Evolutionary conservation across 2,797 vertebrate species (phyloP).

Genomic region (Potorous gilbertii): DNA sequence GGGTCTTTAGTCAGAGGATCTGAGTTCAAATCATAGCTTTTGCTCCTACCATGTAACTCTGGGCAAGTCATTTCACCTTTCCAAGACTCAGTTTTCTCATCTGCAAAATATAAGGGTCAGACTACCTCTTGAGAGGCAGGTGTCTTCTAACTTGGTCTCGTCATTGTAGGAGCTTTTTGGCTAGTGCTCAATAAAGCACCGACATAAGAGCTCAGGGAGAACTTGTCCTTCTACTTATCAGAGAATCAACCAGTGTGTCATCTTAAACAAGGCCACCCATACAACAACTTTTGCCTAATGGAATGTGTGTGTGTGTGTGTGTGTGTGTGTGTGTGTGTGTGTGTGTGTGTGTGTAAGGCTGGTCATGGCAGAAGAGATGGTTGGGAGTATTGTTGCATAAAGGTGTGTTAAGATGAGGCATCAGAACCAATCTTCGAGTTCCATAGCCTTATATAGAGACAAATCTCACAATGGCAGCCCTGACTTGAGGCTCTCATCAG

Average conservation of each 20-base stretch:
- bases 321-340: too few species aligned
- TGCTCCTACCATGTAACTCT: neutral
- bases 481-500: neutral
- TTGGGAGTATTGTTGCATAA: neutral
- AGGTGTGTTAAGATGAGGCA: neutral
- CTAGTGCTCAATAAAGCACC: neutral
- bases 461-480: neutral
- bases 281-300: neutral
- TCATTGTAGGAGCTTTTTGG: neutral
- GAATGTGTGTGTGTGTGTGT: too few species aligned
- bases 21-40: neutral
- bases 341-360: neutral
- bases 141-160: neutral
- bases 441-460: neutral
- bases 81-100: neutral
- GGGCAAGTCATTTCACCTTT: neutral
- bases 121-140: neutral
- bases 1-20: neutral
- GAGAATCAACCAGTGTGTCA: accelerated
- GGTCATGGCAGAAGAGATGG: neutral
- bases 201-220: neutral
- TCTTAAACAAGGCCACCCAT: accelerated
- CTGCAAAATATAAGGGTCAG: neutral
- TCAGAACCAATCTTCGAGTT: neutral
- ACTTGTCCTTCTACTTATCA: neutral